phyloP scores from a whole-genome alignment of 2,113 vertebrate species.

The Pollachius pollachius region DNA sequence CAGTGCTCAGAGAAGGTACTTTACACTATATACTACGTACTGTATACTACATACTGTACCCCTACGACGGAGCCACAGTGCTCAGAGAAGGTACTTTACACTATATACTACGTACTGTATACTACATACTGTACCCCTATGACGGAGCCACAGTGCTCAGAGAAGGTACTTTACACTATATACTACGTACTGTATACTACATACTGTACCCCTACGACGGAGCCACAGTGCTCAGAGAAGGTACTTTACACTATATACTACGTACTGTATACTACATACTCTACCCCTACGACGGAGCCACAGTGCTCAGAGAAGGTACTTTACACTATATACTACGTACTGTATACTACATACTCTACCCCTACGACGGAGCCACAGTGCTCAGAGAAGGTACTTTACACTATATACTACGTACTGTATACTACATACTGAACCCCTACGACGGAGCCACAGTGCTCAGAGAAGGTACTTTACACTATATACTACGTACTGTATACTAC shows the following conservation, averaged over 20 bases:
- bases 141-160: too few relatives aligned
- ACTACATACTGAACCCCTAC: too few relatives aligned
- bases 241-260: neutral
- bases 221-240: constrained; percentile 76
- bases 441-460: too few relatives aligned
- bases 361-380: neutral
- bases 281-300: too few relatives aligned
- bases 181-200: constrained; percentile 30
- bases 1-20: neutral
- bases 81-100: neutral
- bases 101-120: constrained; percentile 60
- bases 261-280: constrained; percentile 29
- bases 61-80: neutral
- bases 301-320: too few relatives aligned
- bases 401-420: constrained; percentile 60
- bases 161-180: neutral
- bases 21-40: neutral
- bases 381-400: neutral
- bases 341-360: too few relatives aligned
- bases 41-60: constrained; percentile 45
- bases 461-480: neutral
- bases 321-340: too few relatives aligned
- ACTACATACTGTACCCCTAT: too few relatives aligned
- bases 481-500: constrained; percentile 36
- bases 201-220: constrained; percentile 83